Evolutionary conservation across 2,888 invertebrate species (phyloP), one percentile per base, ranked within the genome.

Genomic region (Amphiduros pacificus): DNA sequence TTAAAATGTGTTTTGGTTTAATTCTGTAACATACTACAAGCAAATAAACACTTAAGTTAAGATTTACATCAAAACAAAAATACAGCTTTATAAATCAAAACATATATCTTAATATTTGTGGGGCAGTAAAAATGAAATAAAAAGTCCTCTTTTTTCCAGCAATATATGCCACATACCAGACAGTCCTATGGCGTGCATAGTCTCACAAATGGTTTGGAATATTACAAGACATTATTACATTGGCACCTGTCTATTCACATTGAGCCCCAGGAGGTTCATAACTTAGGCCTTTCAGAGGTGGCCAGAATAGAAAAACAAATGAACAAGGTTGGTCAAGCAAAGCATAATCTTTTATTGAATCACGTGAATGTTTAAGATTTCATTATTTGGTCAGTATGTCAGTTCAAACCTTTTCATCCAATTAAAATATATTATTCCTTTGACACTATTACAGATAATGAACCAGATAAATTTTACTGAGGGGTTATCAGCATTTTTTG

Each of bases 231-330:
- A 1, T 71, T 75, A 60, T 69, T 83, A 5, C 73, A 74, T 32
- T 81, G 77, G 73, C 80, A 83, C 69, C 68, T 81, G 5, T 75
- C 79, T 0, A 64, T 70, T 9, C 68, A 71, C n/a, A 67, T 76
- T 57, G 70, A 74, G 0, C 75, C 82, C 0, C 73, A 76, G 52
- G 74, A 78, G 55, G 77, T 83, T 3, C 80, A 81, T 60, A 48
- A 73, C 5, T 68, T 72, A 29, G 82, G 82, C 1, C 63, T 77
- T 2, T 44, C 70, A 14, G 82, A 82, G 61, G 80, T 83, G 0
- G 68, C 64, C 0, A 71, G 81, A 24, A 81, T 82, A 40, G 66
- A 74, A 31, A 44, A 32, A 17, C 72, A 77, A 52, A 77, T 77
- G 74, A 54, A 56, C n/a, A 61, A 69, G 66, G 75, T 76, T 55